These are phyloP conservation scores for Limenitis camilla DNA, from an alignment of 2,888 invertebrate species.

Conservation along the genomic window DNA sequence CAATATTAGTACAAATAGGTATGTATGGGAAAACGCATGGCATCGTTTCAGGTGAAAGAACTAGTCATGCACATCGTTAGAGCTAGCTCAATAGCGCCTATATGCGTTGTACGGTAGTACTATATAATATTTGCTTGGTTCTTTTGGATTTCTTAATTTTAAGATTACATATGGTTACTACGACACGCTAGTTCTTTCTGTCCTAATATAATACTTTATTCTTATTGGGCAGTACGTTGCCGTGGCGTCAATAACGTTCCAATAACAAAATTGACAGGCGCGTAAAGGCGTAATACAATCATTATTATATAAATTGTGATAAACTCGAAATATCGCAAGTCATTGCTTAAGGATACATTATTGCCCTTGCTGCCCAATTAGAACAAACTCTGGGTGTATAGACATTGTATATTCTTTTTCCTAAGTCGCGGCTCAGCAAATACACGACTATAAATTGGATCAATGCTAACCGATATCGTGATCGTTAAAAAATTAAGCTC, in stretches of 20 bases:
- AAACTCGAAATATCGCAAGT: too few relatives aligned
- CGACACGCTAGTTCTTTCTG: slow-evolving; percentile 25
- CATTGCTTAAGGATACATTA: too few relatives aligned
- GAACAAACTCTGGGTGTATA: neutral
- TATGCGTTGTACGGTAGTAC: slow-evolving; percentile 12
- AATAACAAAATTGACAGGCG: too few relatives aligned
- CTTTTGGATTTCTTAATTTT: slow-evolving; percentile 22
- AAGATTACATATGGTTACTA: slow-evolving; percentile 10
- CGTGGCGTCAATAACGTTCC: too few relatives aligned
- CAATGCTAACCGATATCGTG: slow-evolving; percentile 15
- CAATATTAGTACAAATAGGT: slow-evolving; percentile 63
- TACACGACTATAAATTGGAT: slow-evolving; percentile 16
- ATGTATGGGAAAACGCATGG: slow-evolving; percentile 22
- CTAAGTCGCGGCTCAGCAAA: slow-evolving; percentile 18
- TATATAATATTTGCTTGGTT: slow-evolving; percentile 25
- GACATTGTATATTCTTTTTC: slow-evolving; percentile 13
- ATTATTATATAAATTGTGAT: too few relatives aligned
- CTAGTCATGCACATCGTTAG: slow-evolving; percentile 17
- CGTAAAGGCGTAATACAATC: too few relatives aligned
- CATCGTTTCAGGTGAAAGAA: slow-evolving; percentile 19
- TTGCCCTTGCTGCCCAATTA: too few relatives aligned
- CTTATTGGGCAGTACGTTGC: too few relatives aligned
- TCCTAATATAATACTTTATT: slow-evolving; percentile 4
- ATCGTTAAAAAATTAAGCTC: slow-evolving; percentile 11
- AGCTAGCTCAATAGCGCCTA: slow-evolving; percentile 4